Percentiles rank a stretch among this genome's conserved stretches.
Conservation (phyloP, 1,140 invertebrate genomes). For the Mycetomoellerius zeteki region DNA sequence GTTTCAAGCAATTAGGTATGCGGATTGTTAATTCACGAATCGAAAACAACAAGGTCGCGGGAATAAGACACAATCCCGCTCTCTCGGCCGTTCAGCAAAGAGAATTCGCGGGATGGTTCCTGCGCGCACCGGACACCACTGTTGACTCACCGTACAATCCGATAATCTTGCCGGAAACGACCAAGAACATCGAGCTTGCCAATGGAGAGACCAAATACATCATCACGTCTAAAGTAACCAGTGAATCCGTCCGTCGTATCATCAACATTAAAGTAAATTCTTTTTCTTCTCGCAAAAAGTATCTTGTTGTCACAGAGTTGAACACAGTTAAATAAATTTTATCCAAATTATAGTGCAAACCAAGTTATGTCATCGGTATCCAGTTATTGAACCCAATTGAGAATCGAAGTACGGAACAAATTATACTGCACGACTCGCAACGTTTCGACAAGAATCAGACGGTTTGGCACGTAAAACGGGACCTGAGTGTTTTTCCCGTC, state of each 20-base stretch:
- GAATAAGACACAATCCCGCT: slow-evolving; percentile 97
- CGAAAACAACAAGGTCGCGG: slow-evolving; percentile 95
- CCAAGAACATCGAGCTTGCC: slow-evolving; percentile 89
- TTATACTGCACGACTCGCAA: slow-evolving; percentile 92
- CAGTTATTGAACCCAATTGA: slow-evolving; percentile 95
- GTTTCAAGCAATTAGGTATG: slow-evolving; percentile 95
- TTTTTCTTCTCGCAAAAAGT: not conserved
- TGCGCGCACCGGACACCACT: slow-evolving; percentile 89
- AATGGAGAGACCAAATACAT: slow-evolving; percentile 93
- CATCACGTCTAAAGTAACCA: slow-evolving; percentile 90
- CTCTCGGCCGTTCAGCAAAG: slow-evolving; percentile 94
- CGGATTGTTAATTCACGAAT: slow-evolving; percentile 92
- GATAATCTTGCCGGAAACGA: slow-evolving; percentile 89
- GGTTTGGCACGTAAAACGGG: slow-evolving; percentile 92
- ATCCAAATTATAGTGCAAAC: slow-evolving; percentile 90
- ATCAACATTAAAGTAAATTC: slow-evolving; percentile 83
- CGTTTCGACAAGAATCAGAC: slow-evolving; percentile 88
- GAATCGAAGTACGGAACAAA: slow-evolving; percentile 94
- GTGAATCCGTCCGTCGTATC: slow-evolving; percentile 88
- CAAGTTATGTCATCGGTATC: slow-evolving; percentile 93
- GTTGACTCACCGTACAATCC: slow-evolving; percentile 91
- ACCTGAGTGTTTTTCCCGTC: slow-evolving; percentile 95
- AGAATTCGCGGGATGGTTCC: slow-evolving; percentile 97
- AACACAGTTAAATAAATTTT: slow-evolving; percentile 66
- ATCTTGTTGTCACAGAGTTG: not conserved